phyloP scores from a whole-genome alignment of 1,140 invertebrate species.

The Teleogryllus occipitalis region DNA sequence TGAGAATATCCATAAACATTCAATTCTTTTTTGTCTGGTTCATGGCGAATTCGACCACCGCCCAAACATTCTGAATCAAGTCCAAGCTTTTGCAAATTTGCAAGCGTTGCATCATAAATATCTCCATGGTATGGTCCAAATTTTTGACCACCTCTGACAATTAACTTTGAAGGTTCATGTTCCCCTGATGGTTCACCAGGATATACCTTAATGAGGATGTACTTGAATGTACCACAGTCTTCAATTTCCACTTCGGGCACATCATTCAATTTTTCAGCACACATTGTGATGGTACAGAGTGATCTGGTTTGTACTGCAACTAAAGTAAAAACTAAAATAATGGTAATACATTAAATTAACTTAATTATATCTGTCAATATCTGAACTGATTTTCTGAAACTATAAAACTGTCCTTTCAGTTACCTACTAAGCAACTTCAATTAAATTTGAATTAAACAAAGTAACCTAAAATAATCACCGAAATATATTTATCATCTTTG shows the following conservation, averaged over 20 bases:
- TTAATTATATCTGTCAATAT: neutral
- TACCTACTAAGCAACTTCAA: too few species aligned
- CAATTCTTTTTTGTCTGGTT: constrained; percentile 60
- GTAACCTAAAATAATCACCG: too few species aligned
- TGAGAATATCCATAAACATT: constrained; percentile 81
- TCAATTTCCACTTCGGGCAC: constrained; percentile 76
- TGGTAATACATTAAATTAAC: neutral
- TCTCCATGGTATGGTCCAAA: constrained; percentile 38
- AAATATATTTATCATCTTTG: too few species aligned
- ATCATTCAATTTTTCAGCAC: constrained; percentile 32
- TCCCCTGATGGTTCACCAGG: constrained; percentile 33
- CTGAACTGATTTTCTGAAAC: too few species aligned
- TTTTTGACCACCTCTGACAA: constrained; percentile 54
- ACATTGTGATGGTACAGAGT: constrained; percentile 10
- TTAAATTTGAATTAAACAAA: too few species aligned
- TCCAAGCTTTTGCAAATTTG: constrained; percentile 41
- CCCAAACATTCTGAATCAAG: constrained; percentile 66
- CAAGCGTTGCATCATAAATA: constrained; percentile 54
- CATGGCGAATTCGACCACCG: constrained; percentile 75
- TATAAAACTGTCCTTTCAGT: too few species aligned
- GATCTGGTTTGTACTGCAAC: neutral
- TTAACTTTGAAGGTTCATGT: constrained; percentile 44
- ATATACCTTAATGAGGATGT: constrained; percentile 70
- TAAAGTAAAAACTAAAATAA: constrained; percentile 11
- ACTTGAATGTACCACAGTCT: constrained; percentile 70